Percentiles rank a stretch among this genome's conserved stretches.
These are phyloP conservation scores for Pollenia labialis DNA, from an alignment of 2,888 invertebrate species.

Conservation along the genomic window DNA sequence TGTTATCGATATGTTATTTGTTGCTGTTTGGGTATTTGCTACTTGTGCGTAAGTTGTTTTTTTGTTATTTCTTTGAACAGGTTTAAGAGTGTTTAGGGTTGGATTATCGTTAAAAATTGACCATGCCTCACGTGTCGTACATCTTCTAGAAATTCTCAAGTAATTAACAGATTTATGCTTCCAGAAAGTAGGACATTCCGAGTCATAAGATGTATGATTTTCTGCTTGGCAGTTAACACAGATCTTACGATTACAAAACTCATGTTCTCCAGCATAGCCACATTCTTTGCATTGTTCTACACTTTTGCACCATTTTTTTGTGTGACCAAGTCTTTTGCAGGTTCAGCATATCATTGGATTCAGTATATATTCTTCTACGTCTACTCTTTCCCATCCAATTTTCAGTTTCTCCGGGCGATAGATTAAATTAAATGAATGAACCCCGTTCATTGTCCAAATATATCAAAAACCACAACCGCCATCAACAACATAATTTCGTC, in stretches of 20 bases:
- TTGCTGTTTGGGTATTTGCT: not conserved
- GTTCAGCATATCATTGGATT: slow-evolving; percentile 57
- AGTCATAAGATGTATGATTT: slow-evolving; percentile 55
- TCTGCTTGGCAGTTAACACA: slow-evolving; percentile 69
- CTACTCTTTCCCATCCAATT: not conserved
- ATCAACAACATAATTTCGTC: too few relatives aligned
- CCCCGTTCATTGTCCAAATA: too few relatives aligned
- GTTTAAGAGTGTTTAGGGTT: slow-evolving; percentile 20
- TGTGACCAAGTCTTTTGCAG: slow-evolving; percentile 62
- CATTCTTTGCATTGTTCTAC: slow-evolving; percentile 54
- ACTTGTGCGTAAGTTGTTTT: not conserved
- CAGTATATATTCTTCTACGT: slow-evolving; percentile 41
- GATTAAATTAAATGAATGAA: not conserved
- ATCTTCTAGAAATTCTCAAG: slow-evolving; percentile 65
- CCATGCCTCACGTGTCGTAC: slow-evolving; percentile 65
- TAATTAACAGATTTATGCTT: slow-evolving; percentile 69
- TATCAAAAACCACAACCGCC: too few relatives aligned
- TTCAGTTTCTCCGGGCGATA: not conserved
- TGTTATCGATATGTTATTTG: not conserved
- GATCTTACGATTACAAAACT: slow-evolving; percentile 27
- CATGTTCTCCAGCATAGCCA: slow-evolving; percentile 6
- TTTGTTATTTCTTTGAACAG: not conserved
- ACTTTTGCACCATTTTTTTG: slow-evolving; percentile 54
- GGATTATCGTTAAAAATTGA: slow-evolving; percentile 22
- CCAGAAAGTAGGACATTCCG: slow-evolving; percentile 56